Evolutionary conservation across 2,113 vertebrate species (phyloP), one percentile per base, ranked within the genome.

Genomic region (Melanerpes aurifrons): DNA sequence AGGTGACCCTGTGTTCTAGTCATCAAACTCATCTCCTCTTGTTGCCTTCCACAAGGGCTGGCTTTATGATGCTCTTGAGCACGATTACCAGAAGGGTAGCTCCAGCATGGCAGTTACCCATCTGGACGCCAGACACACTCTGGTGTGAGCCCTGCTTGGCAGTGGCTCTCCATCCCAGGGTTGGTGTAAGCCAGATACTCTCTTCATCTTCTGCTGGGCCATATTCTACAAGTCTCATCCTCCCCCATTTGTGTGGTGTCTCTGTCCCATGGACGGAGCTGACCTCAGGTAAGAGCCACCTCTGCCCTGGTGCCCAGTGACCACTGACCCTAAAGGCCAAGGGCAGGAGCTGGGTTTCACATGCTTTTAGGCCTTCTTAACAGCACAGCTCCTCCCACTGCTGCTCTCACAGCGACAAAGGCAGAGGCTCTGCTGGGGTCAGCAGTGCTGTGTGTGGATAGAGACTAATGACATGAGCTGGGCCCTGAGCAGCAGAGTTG

Each of bases 321-420:
- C 76, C 54, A 37, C 12, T 61, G 72, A 94, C 72, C 80, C 64
- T 48, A 86, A 78, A 74, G 32, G n/a, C 57, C 50, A 89, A 86
- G 45, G 22, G 15, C 64, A 77, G 50, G 40, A 81, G 31, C 68
- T 28, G 43, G 58, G 78, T 89, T 95, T 93, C 84, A 70, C 75
- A 67, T 18, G 29, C 21, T 85, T 81, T 66, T 29, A 35, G 47
- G 72, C 16, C 37, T 29, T 70, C 56, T 87, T 80, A 87, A 19
- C 21, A 74, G 37, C 81, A n/a, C 56, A 63, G 29, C 59, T 82
- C 77, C 89, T 94, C 84, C 88, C 25, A 29, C 47, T 61, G 32
- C 70, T 68, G 75, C 84, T 91, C 28, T 37, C 82, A 64, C 4
- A 14, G 63, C 73, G 71, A 91, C 1, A 0, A 83, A 15, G 82